Conservation (phyloP, 2,113 vertebrate species). For the Nerophis lumbriciformis region DNA sequence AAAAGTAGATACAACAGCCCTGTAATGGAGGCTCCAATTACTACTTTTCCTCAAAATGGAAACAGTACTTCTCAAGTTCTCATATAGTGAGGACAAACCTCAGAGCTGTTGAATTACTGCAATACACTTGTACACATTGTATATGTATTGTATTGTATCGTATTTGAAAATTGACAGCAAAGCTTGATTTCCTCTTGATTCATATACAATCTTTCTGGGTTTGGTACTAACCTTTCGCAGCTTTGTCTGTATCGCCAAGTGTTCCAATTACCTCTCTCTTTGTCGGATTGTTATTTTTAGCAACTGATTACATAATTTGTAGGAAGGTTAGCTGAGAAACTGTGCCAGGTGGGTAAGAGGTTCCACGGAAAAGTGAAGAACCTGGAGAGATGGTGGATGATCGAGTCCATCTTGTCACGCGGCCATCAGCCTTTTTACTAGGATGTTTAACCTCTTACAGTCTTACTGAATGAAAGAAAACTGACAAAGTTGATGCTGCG, state of each 20-base stretch:
- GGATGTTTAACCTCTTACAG: not conserved
- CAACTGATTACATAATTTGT: slow-evolving; percentile 64
- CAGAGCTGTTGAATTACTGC: not conserved
- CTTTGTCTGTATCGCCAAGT: slow-evolving; percentile 49
- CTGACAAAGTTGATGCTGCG: slow-evolving; percentile 30
- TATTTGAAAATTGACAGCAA: not conserved
- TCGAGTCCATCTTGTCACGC: not conserved
- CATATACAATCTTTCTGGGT: slow-evolving; percentile 16
- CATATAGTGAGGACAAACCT: not conserved
- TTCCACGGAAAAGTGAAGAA: slow-evolving; percentile 13
- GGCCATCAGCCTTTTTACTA: not conserved
- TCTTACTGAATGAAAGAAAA: not conserved
- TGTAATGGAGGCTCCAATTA: too few relatives aligned
- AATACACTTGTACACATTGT: not conserved
- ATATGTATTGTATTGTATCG: not conserved
- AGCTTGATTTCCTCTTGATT: slow-evolving; percentile 11
- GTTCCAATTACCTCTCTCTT: slow-evolving; percentile 37
- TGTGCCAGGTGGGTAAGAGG: slow-evolving; percentile 42
- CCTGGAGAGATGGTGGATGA: slow-evolving; percentile 16
- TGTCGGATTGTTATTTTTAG: slow-evolving; percentile 59
- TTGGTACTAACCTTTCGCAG: slow-evolving; percentile 15
- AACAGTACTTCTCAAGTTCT: not conserved
- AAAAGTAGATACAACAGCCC: too few relatives aligned
- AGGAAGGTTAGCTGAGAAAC: slow-evolving; percentile 52
- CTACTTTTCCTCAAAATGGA: too few relatives aligned